A percentile compares a stretch with the other conserved stretches of the same genome.
phyloP scores from a whole-genome alignment of 2,113 vertebrate species.

The Zapus hudsonius region DNA sequence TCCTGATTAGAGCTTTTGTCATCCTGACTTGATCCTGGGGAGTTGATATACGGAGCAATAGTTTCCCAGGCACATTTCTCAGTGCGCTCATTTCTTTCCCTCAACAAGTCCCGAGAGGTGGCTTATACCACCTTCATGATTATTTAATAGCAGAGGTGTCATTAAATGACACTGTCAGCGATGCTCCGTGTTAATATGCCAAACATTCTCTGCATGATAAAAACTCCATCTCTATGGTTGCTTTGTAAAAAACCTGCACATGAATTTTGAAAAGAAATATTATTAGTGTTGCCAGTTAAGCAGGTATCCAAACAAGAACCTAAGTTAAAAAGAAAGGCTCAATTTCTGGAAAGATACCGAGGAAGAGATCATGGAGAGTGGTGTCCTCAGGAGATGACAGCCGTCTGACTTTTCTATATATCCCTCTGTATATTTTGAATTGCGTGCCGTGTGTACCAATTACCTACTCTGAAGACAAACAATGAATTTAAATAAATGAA shows the following conservation, averaged over 20 bases:
- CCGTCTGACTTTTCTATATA: neutral
- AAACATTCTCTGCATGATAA: neutral
- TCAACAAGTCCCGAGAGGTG: neutral
- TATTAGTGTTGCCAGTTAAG: conserved; percentile 13
- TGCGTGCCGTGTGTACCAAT: neutral
- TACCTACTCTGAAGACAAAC: neutral
- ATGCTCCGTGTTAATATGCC: neutral
- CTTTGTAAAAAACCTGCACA: neutral
- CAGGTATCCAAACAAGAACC: neutral
- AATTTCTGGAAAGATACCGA: neutral
- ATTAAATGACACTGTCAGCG: neutral
- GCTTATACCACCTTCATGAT: neutral
- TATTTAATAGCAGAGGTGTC: neutral
- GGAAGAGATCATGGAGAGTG: neutral
- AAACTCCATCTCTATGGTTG: neutral
- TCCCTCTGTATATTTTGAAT: neutral
- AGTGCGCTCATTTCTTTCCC: neutral
- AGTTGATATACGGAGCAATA: neutral
- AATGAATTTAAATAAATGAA: neutral
- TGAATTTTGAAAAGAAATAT: conserved; percentile 1
- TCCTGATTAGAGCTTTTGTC: neutral
- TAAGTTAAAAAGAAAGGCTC: neutral
- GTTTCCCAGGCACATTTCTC: neutral
- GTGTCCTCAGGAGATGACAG: neutral
- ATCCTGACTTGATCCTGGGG: neutral